phyloP scores from a whole-genome alignment of 2,113 vertebrate genomes.

The Carlito syrichta region DNA sequence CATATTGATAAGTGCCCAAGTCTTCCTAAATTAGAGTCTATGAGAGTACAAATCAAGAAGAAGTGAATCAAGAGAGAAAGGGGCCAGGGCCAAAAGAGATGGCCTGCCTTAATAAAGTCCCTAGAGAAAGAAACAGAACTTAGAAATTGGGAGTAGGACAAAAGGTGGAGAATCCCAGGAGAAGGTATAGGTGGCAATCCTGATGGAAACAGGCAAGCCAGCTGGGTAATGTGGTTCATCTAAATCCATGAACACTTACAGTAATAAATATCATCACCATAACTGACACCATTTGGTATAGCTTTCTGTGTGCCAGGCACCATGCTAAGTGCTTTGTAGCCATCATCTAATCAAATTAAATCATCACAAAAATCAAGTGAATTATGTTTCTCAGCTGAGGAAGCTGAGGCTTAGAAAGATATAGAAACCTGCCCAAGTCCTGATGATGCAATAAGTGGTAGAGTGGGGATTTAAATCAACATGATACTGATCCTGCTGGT shows the following conservation, averaged over 20 bases:
- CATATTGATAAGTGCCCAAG: background rate
- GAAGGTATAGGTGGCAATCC: background rate
- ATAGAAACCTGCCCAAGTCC: background rate
- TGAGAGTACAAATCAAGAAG: background rate
- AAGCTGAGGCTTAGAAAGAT: background rate
- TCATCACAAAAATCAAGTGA: background rate
- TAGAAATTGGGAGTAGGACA: background rate
- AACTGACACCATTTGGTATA: background rate
- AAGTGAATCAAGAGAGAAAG: background rate
- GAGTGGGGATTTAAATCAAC: background rate
- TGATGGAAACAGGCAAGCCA: too few species aligned
- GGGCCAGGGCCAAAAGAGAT: background rate
- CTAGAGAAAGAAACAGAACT: background rate
- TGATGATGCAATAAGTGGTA: background rate
- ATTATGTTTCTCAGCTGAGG: background rate
- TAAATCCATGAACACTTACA: background rate
- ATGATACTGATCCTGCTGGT: background rate
- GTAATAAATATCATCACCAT: background rate
- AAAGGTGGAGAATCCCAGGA: accelerated
- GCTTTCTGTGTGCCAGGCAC: background rate
- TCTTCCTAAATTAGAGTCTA: background rate
- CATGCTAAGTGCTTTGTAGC: background rate
- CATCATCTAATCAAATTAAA: background rate
- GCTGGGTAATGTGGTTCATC: accelerated
- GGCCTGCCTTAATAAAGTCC: background rate